Evolutionary conservation across 2,797 vertebrate genomes (phyloP).

Genomic region (Characodon lateralis): DNA sequence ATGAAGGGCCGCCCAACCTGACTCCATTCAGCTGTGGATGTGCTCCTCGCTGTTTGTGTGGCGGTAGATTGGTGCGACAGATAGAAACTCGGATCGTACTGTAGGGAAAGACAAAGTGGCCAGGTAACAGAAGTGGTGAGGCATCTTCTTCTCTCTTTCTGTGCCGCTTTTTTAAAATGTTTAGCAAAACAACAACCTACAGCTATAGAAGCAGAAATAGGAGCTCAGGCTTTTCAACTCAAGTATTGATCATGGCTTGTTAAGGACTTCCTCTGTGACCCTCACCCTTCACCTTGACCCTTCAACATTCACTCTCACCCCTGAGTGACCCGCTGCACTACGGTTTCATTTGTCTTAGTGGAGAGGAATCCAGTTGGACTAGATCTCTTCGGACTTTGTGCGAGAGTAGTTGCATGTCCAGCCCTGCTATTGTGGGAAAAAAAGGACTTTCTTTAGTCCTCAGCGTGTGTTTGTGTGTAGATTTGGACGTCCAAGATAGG

Average conservation of each 20-base stretch:
- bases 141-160: constrained; percentile 20
- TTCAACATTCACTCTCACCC: constrained; percentile 63
- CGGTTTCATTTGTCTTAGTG: constrained; percentile 21
- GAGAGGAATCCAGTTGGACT: constrained; percentile 16
- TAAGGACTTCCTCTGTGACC: constrained; percentile 66
- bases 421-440: constrained; percentile 18
- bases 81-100: constrained; percentile 47
- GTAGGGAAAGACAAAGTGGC: constrained; percentile 67
- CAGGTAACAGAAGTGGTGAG: constrained; percentile 60
- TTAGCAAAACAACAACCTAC: constrained; percentile 60
- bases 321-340: constrained; percentile 47
- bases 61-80: constrained; percentile 55
- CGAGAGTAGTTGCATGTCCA: constrained; percentile 17
- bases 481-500: constrained; percentile 44
- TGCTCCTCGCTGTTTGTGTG: constrained; percentile 30
- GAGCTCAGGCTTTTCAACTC: constrained; percentile 32
- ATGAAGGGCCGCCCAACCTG: constrained; percentile 82
- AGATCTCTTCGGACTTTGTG: constrained; percentile 23
- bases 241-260: constrained; percentile 73
- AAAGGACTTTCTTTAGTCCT: background rate
- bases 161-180: constrained; percentile 45
- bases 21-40: constrained; percentile 73
- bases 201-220: constrained; percentile 44
- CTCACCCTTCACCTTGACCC: constrained; percentile 66
- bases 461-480: constrained; percentile 37